Evolutionary conservation across 2,113 vertebrate genomes (phyloP), one percentile per base, ranked within the genome.

Genomic region (Xiphophorus maculatus): DNA sequence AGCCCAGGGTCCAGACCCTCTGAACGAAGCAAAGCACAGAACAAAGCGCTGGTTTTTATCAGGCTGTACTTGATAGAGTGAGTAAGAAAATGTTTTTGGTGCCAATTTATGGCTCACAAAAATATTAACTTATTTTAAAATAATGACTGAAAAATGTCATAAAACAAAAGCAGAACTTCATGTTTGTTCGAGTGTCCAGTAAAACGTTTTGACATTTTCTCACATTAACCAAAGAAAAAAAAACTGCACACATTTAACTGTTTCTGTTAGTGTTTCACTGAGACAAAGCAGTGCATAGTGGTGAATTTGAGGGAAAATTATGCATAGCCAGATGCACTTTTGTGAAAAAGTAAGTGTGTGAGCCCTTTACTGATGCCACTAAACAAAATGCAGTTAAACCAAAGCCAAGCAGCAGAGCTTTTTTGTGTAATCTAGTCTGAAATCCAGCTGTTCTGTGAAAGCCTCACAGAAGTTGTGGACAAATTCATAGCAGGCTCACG

Each of bases 21-120:
- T 37, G 35, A 37, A 37, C 2, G 10, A 37, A 37, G 35, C 35
- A 37, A 37, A 37, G 35, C 2, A 11, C 35, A 37, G 35, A 37
- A 37, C 35, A 37, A 37, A 10, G 35, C 2, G 10, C 10, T 37
- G 35, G 2, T 37, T 33, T 33, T 33, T 33, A 33, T 33, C 32
- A 33, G 7, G 32, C 32, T 33, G 32, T 2, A 37, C 35, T 37
- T 37, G 35, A 37, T 28, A 17, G 37, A 28, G 29, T 71, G 37
- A 29, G 25, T 69, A 63, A 62, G n/a, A 71, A 63, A 35, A 78
- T 28, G 61, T 7, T 30, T 42, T 22, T 28, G 70, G 63, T 28
- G 63, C 1, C 30, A 60, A 66, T 74, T 63, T 79, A 76, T 58
- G 63, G 37, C 48, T 71, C 28, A 35, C 12, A 28, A 25, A 70